Conservation (phyloP, 2,888 invertebrate genomes). For the Helobdella robusta region DNA sequence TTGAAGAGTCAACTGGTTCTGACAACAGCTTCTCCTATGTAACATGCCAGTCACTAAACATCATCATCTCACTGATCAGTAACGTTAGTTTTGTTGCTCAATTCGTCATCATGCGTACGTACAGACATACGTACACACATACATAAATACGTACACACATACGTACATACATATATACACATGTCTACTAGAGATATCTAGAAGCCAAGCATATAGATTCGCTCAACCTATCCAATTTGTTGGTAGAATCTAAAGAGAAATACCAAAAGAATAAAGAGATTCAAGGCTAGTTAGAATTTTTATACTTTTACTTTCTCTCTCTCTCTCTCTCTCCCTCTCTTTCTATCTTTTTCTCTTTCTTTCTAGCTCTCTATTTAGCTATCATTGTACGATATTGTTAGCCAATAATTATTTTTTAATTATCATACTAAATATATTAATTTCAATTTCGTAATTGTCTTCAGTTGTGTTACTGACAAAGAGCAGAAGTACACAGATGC, state of each 20-base stretch:
- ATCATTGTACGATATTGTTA: too few relatives aligned
- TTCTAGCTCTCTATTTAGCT: too few relatives aligned
- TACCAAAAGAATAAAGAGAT: neutral
- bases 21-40: slow-evolving; percentile 18
- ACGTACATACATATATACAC: neutral
- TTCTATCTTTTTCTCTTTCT: too few relatives aligned
- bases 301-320: too few relatives aligned
- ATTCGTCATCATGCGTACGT: neutral
- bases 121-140: too few relatives aligned
- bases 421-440: neutral
- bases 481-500: neutral
- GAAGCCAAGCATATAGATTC: neutral
- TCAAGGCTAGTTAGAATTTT: neutral
- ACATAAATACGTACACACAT: too few relatives aligned
- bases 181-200: slow-evolving; percentile 6
- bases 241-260: neutral
- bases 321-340: too few relatives aligned
- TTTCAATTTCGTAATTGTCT: neutral
- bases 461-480: slow-evolving; percentile 7
- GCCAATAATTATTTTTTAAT: too few relatives aligned
- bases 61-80: neutral
- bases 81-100: neutral
- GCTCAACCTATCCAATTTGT: neutral
- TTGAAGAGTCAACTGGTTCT: neutral
- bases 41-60: slow-evolving; percentile 12